phyloP scores from a whole-genome alignment of 2,797 vertebrate species.

The Parotocinclus haroldoi region DNA sequence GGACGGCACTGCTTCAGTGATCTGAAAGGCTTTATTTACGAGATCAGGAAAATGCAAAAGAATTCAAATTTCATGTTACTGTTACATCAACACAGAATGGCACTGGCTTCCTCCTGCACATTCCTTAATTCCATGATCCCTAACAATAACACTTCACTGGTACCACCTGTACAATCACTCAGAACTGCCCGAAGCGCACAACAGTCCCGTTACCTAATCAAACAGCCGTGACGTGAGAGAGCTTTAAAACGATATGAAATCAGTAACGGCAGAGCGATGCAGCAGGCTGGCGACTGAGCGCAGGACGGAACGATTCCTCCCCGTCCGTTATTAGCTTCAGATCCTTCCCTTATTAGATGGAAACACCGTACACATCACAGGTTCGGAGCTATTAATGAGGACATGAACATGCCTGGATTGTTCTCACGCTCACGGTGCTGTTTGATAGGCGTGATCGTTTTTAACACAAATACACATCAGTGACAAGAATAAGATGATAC shows the following conservation, averaged over 20 bases:
- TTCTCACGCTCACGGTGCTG: too few relatives aligned
- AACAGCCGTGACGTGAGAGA: background rate
- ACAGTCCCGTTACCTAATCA: background rate
- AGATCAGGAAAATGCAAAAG: constrained; percentile 26
- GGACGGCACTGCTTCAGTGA: constrained; percentile 3
- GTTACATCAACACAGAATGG: constrained; percentile 45
- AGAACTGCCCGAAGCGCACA: background rate
- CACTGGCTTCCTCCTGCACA: constrained; percentile 15
- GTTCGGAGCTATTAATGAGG: too few relatives aligned
- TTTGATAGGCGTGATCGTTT: too few relatives aligned
- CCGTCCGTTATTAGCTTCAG: too few relatives aligned
- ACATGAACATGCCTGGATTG: too few relatives aligned
- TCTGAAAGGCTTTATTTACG: constrained; percentile 49
- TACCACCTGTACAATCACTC: constrained; percentile 11
- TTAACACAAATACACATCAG: too few relatives aligned
- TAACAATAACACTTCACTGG: constrained; percentile 17
- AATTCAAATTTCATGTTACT: constrained; percentile 34
- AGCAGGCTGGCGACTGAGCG: too few relatives aligned
- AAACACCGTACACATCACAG: too few relatives aligned
- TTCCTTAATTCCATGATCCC: background rate
- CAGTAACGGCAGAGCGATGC: too few relatives aligned
- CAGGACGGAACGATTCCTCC: too few relatives aligned
- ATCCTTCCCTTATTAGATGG: too few relatives aligned
- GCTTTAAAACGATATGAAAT: too few relatives aligned
- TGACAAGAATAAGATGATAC: background rate